phyloP scores from a whole-genome alignment of 2,113 vertebrate species.

The Benitochromis conjunctus region DNA sequence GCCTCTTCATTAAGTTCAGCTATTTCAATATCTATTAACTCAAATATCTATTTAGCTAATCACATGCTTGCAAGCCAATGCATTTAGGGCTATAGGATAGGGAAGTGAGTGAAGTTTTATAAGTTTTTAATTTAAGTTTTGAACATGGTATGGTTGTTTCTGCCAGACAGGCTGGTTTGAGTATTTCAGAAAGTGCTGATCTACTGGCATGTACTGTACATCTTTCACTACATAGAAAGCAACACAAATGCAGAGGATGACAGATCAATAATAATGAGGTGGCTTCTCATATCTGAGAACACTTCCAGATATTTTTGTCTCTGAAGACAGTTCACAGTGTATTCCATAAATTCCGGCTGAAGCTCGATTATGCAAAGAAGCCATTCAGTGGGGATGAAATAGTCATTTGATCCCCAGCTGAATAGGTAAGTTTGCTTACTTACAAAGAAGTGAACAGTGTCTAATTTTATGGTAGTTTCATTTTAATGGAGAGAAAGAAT shows the following conservation, averaged over 20 bases:
- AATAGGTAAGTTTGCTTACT: not conserved
- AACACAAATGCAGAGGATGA: too few species aligned
- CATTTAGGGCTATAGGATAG: not conserved
- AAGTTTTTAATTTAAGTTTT: not conserved
- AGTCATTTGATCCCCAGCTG: not conserved
- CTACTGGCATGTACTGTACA: not conserved
- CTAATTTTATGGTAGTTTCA: too few species aligned
- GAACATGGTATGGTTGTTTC: not conserved
- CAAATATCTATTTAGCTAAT: not conserved
- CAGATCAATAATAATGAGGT: too few species aligned
- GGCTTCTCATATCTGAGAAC: too few species aligned
- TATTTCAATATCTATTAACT: not conserved
- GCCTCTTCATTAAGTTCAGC: not conserved
- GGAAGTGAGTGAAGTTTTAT: not conserved
- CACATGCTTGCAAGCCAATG: not conserved
- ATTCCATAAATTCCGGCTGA: not conserved
- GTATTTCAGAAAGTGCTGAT: not conserved
- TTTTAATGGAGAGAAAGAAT: too few species aligned
- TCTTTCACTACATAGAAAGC: not conserved
- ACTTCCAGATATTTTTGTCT: too few species aligned
- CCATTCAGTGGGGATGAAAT: not conserved
- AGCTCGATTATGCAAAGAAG: not conserved
- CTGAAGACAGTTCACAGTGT: not conserved
- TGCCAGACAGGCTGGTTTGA: not conserved
- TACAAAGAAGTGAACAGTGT: not conserved